Evolutionary conservation across 2,797 vertebrate genomes (phyloP).

Genomic region (Crocodylus rhombifer): DNA sequence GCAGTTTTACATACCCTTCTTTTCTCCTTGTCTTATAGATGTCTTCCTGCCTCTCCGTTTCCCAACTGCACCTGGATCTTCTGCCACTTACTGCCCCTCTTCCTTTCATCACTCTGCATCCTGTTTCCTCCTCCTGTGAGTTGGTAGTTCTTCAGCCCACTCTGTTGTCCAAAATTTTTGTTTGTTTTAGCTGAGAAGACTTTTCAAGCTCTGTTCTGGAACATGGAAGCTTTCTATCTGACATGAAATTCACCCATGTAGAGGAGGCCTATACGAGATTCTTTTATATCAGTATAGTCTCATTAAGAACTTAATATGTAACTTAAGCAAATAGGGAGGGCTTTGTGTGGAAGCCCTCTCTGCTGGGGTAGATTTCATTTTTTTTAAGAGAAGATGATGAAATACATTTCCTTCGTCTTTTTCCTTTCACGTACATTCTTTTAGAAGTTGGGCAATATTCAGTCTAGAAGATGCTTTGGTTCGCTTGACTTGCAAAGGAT

Average conservation of each 20-base stretch:
- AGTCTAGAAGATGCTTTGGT: background rate
- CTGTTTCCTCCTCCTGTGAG: fast-evolving
- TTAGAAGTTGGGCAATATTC: background rate
- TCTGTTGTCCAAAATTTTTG: background rate
- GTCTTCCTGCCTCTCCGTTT: conserved; percentile 37
- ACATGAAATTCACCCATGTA: background rate
- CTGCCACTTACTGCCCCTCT: background rate
- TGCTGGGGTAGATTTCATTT: background rate
- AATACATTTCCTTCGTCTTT: background rate
- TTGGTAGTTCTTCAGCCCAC: background rate
- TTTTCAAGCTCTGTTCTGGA: background rate
- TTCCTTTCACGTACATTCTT: background rate
- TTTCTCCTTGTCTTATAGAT: background rate
- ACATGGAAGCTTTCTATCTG: background rate
- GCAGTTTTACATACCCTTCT: background rate
- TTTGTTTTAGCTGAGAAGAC: background rate
- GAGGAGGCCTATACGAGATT: background rate
- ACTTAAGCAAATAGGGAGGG: background rate
- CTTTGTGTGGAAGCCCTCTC: background rate
- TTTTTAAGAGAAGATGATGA: background rate
- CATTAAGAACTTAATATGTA: background rate
- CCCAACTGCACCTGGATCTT: background rate
- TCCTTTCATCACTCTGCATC: background rate
- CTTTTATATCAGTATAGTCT: background rate
- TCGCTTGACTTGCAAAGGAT: background rate